phyloP scores from a whole-genome alignment of 2,888 invertebrate species.

The Lucinisca nassula region DNA sequence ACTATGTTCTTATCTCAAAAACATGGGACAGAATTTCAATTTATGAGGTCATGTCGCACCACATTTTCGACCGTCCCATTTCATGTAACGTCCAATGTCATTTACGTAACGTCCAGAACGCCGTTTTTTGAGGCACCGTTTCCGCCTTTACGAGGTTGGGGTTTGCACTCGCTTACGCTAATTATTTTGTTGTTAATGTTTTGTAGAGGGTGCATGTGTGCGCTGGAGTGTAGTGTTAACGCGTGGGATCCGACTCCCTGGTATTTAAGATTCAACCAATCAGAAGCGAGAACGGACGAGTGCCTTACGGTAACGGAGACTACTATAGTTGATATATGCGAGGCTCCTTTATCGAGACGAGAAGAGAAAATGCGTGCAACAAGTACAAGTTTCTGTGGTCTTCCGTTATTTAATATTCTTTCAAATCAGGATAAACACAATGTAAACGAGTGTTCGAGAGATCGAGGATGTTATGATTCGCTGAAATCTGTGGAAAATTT shows the following conservation, averaged over 20 bases:
- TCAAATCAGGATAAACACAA: not conserved
- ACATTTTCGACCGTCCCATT: slow-evolving; percentile 7
- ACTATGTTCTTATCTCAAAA: slow-evolving; percentile 7
- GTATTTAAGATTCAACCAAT: not conserved
- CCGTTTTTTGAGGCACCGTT: slow-evolving; percentile 4
- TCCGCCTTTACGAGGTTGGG: not conserved
- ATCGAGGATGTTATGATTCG: not conserved
- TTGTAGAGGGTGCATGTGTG: not conserved
- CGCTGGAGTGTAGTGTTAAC: not conserved
- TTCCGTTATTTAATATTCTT: not conserved
- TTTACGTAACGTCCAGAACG: slow-evolving; percentile 11
- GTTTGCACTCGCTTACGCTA: not conserved
- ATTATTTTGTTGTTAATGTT: slow-evolving; percentile 5
- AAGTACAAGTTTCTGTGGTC: not conserved
- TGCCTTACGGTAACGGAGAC: not conserved
- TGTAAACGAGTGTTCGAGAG: not conserved
- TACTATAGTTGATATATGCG: not conserved
- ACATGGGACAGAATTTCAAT: slow-evolving; percentile 10
- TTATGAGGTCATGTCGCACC: slow-evolving; percentile 2
- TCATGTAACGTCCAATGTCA: not conserved
- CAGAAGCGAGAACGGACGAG: not conserved
- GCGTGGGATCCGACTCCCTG: not conserved
- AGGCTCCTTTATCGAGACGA: not conserved
- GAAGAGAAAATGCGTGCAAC: not conserved
- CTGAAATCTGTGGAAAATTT: not conserved